These are phyloP conservation scores for Paramacrobiotus metropolitanus DNA, from an alignment of 1,140 invertebrate genomes.

Conservation along the genomic window DNA sequence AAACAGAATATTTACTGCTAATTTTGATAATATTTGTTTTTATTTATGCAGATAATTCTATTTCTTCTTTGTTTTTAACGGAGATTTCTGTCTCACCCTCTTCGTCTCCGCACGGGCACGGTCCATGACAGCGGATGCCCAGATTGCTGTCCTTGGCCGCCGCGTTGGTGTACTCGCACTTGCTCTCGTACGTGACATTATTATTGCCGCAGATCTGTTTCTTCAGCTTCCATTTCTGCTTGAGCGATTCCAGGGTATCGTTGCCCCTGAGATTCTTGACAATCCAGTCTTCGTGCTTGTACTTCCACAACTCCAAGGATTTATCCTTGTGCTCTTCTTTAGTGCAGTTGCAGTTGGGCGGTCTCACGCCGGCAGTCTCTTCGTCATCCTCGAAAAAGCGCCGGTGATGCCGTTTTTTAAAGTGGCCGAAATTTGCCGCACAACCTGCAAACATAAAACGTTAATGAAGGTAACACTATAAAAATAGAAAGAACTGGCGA, in stretches of 20 bases:
- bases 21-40: no score
- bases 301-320: neutral
- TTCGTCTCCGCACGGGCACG: neutral
- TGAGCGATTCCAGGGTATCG: neutral
- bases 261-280: neutral
- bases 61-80: neutral
- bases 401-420: neutral
- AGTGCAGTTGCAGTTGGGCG: neutral
- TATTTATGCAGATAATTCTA: no score
- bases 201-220: neutral
- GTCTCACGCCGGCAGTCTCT: neutral
- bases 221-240: neutral
- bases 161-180: neutral
- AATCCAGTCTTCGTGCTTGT: neutral
- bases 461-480: neutral
- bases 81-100: neutral
- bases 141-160: neutral
- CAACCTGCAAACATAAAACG: neutral
- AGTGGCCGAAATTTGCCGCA: neutral
- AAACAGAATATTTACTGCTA: neutral
- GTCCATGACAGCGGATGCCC: neutral
- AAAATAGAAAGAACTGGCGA: neutral
- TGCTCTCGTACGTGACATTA: neutral
- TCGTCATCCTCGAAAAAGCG: neutral
- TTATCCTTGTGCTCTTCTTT: neutral